Conservation (phyloP, 2,113 vertebrate species). For the Erpornis zantholeuca region DNA sequence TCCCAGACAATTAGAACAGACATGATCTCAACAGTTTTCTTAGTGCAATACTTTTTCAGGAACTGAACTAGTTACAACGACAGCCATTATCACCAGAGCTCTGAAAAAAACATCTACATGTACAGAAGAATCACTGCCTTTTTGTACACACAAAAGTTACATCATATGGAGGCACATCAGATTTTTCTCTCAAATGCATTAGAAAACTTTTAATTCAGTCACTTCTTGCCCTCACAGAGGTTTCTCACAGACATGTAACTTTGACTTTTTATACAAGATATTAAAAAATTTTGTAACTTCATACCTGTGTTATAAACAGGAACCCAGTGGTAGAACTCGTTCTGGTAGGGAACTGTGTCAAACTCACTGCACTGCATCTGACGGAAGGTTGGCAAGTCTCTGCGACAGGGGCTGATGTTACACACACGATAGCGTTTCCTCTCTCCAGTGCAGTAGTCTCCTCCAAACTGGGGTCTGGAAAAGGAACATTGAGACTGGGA, state of each 20-base stretch:
- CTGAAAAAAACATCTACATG: background rate
- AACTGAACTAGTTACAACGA: background rate
- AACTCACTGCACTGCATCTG: conserved; percentile 99
- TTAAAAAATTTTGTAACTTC: background rate
- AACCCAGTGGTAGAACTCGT: conserved; percentile 90
- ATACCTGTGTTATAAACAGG: conserved; percentile 84
- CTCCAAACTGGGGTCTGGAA: conserved; percentile 90
- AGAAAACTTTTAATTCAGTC: background rate
- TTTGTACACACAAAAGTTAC: background rate
- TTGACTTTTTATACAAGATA: background rate
- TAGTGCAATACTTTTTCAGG: background rate
- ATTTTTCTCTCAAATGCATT: background rate
- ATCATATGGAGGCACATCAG: fast-evolving
- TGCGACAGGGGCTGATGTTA: conserved; percentile 81
- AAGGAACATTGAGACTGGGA: background rate
- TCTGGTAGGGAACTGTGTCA: conserved; percentile 91
- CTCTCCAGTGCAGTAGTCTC: conserved; percentile 95
- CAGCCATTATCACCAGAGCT: background rate
- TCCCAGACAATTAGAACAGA: background rate
- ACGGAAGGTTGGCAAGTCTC: conserved; percentile 81
- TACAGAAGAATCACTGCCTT: background rate
- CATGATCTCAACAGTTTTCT: background rate
- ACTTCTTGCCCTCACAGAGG: background rate
- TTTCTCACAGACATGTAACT: background rate
- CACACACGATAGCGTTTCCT: conserved; percentile 91